phyloP scores from a whole-genome alignment of 2,888 invertebrate genomes.

The Drosophila buzzatii region DNA sequence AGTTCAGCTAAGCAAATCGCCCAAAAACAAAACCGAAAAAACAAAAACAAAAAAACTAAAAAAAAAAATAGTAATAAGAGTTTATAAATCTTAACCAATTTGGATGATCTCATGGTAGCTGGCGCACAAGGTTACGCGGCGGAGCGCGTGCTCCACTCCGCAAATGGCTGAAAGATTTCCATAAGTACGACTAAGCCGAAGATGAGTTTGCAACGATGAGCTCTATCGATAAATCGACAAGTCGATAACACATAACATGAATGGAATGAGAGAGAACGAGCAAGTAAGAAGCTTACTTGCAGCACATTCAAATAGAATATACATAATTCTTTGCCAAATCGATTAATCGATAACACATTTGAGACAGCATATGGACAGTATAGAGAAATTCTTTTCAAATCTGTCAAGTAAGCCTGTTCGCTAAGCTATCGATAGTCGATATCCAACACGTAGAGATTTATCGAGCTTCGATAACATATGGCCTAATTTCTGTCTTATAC shows the following conservation, averaged over 20 bases:
- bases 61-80: background rate
- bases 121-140: conserved; percentile 36
- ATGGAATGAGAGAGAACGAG: too few relatives aligned
- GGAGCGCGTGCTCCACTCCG: conserved; percentile 2
- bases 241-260: background rate
- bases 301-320: too few relatives aligned
- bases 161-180: background rate
- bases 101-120: conserved; percentile 49
- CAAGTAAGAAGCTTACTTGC: too few relatives aligned
- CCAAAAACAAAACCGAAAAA: conserved; percentile 12
- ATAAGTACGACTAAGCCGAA: background rate
- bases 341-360: conserved; percentile 3
- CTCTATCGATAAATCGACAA: background rate
- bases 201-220: background rate
- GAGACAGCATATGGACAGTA: too few relatives aligned
- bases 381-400: background rate
- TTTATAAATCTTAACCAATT: conserved; percentile 7
- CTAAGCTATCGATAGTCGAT: background rate
- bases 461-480: background rate
- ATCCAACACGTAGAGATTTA: background rate
- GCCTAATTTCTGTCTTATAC: too few relatives aligned
- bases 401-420: background rate
- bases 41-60: background rate
- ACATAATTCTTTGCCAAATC: background rate
- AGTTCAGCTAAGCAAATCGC: conserved; percentile 51